A percentile compares a stretch with the other conserved stretches of the same genome.
phyloP scores from a whole-genome alignment of 2,797 vertebrate species.

The Ataeniobius toweri region DNA sequence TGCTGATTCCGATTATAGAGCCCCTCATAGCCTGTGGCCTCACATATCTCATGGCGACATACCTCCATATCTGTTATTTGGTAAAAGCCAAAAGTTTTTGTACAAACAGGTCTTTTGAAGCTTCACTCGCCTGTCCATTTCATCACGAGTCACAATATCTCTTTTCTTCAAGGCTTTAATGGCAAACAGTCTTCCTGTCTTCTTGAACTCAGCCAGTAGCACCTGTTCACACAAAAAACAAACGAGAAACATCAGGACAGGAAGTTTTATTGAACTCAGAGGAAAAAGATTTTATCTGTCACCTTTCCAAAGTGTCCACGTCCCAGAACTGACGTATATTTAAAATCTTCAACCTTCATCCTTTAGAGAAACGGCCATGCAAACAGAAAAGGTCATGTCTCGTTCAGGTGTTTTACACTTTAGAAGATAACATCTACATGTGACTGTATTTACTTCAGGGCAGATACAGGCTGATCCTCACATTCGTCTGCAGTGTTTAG shows the following conservation, averaged over 20 bases:
- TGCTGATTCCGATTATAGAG: neutral
- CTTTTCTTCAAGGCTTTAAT: conserved; percentile 95
- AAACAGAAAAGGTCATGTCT: neutral
- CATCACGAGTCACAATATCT: conserved; percentile 89
- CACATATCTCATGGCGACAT: too few species aligned
- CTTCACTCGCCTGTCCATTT: conserved; percentile 83
- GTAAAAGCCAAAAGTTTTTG: neutral
- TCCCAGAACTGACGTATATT: conserved; percentile 86
- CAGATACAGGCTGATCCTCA: conserved; percentile 50
- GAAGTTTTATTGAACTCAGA: neutral
- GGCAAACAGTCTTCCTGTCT: conserved; percentile 85
- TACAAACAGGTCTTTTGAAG: neutral
- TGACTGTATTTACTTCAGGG: conserved; percentile 56
- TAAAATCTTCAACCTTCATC: conserved; percentile 86
- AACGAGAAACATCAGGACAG: conserved; percentile 4
- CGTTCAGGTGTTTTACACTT: neutral
- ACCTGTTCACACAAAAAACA: conserved; percentile 78
- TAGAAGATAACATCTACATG: neutral
- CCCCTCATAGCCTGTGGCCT: too few species aligned
- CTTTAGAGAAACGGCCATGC: conserved; percentile 4
- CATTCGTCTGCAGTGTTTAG: conserved; percentile 40
- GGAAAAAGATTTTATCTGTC: neutral
- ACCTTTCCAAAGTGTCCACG: conserved; percentile 91
- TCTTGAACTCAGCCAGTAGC: conserved; percentile 86
- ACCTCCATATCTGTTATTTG: too few species aligned